phyloP scores from a whole-genome alignment of 2,888 invertebrate genomes.

The Drosophila nr. fundita region DNA sequence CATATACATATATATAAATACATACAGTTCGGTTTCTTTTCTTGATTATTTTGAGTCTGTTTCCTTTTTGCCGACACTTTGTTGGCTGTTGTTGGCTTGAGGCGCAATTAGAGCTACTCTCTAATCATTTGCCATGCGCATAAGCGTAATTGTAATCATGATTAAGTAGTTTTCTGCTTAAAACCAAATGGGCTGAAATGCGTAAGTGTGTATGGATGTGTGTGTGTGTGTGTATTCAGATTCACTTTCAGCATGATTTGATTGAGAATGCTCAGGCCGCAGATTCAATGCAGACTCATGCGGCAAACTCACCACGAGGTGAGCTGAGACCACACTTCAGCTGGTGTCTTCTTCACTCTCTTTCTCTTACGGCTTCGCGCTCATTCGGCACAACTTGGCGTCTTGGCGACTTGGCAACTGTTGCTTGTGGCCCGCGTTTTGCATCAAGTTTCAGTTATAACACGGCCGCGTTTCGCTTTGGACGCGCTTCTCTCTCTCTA shows the following conservation, averaged over 20 bases:
- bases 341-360: slow-evolving; percentile 42
- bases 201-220: slow-evolving; percentile 1
- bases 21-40: slow-evolving; percentile 7
- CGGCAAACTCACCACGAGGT: slow-evolving; percentile 53
- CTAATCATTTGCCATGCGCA: slow-evolving; percentile 37
- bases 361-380: slow-evolving; percentile 19
- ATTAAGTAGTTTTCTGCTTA: slow-evolving; percentile 54
- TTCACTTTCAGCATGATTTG: slow-evolving; percentile 72
- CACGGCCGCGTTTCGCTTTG: slow-evolving; percentile 76
- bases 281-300: slow-evolving; percentile 13
- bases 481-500: slow-evolving; percentile 67
- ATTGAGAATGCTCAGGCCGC: slow-evolving; percentile 70
- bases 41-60: slow-evolving; percentile 8
- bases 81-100: slow-evolving; percentile 31
- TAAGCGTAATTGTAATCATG: slow-evolving; percentile 45
- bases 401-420: slow-evolving; percentile 49
- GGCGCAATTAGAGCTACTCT: slow-evolving; percentile 63
- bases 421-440: slow-evolving; percentile 43
- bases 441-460: slow-evolving; percentile 80
- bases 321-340: slow-evolving; percentile 14
- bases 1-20: background rate
- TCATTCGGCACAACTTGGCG: slow-evolving; percentile 14
- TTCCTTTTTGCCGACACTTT: slow-evolving; percentile 33
- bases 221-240: slow-evolving; percentile 57
- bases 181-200: slow-evolving; percentile 57